Percentiles rank a stretch among this genome's conserved stretches.
phyloP scores from a whole-genome alignment of 2,113 vertebrate genomes.

The Ochotona princeps region DNA sequence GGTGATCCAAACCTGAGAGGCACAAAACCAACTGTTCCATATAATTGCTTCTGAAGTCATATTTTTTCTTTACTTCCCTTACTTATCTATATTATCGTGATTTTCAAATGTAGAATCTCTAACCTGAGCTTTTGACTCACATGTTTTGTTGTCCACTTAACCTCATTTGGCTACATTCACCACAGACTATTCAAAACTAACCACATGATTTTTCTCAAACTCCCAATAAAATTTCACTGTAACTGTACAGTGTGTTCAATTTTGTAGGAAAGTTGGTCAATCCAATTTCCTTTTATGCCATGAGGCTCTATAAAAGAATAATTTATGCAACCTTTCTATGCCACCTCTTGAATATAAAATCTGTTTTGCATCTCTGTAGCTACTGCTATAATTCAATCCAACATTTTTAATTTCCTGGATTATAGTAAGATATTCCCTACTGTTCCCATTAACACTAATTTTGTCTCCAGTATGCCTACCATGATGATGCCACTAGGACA shows the following conservation, averaged over 20 bases:
- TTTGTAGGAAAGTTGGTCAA: neutral
- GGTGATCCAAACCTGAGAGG: no score
- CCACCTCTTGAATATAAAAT: neutral
- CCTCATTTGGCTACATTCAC: neutral
- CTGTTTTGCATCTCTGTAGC: neutral
- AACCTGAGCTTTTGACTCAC: neutral
- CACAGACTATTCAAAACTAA: conserved; percentile 4
- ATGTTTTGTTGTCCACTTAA: neutral
- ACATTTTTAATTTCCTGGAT: neutral
- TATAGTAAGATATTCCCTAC: neutral
- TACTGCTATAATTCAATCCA: neutral
- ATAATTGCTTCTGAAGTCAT: neutral
- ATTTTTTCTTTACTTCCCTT: neutral
- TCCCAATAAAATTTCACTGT: neutral
- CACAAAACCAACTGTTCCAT: neutral
- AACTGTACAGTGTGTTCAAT: neutral
- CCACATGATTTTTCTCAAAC: neutral
- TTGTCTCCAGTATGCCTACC: neutral
- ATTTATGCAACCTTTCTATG: neutral
- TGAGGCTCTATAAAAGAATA: conserved; percentile 5
- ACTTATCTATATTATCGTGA: neutral
- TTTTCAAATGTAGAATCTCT: neutral
- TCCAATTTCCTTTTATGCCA: neutral
- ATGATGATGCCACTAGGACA: neutral
- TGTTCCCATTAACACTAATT: neutral